Evolutionary conservation across 2,888 invertebrate genomes (phyloP).

Genomic region (Sphaeridia pumilis): DNA sequence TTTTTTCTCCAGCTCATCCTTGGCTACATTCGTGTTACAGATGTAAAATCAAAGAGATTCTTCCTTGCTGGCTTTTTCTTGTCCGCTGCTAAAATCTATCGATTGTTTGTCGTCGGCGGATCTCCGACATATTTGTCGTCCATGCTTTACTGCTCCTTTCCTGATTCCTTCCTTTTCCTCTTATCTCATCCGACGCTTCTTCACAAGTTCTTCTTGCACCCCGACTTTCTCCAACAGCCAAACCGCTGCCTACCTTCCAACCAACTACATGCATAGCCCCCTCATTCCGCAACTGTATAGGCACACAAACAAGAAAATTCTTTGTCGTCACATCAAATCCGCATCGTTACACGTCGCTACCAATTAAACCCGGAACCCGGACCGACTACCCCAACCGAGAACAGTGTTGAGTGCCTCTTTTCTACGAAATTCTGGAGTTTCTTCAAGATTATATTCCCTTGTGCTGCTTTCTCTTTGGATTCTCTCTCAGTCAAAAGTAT

Average conservation of each 20-base stretch:
- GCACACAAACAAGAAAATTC: constrained; percentile 14
- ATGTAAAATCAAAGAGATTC: constrained; percentile 1
- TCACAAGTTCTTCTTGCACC: no score
- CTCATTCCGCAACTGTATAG: constrained; percentile 2
- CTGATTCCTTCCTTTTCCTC: not conserved
- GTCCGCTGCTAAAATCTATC: constrained; percentile 18
- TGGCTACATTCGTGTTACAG: no score
- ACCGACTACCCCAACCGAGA: no score
- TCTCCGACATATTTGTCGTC: not conserved
- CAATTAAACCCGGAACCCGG: no score
- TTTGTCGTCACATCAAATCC: constrained; percentile 31
- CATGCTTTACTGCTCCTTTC: not conserved
- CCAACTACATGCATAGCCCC: no score
- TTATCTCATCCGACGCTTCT: not conserved
- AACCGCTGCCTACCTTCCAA: no score
- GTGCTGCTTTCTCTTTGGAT: no score
- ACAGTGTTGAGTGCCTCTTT: no score
- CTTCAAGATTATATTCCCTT: no score
- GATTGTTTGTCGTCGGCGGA: constrained; percentile 15
- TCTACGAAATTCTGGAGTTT: no score
- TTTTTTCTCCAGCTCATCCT: not conserved
- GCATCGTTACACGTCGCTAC: constrained; percentile 29
- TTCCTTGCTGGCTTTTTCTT: not conserved
- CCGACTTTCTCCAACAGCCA: no score
- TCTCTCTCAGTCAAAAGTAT: no score